phyloP scores from a whole-genome alignment of 1,140 invertebrate species.

The Drosophila sp. region DNA sequence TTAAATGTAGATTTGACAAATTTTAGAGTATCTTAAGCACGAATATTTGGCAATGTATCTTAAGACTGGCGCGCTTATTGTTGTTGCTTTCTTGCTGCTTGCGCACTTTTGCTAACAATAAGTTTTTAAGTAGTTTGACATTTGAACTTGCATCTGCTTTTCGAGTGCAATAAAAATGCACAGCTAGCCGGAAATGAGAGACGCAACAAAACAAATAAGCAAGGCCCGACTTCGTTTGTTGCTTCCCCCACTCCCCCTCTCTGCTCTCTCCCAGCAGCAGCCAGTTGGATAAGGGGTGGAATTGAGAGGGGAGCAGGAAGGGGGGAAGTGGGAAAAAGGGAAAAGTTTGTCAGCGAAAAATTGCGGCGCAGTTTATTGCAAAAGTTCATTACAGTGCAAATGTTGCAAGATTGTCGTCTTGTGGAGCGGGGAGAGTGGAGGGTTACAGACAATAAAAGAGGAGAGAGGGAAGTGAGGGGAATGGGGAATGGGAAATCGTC shows the following conservation, averaged over 20 bases:
- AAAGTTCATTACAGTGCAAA: constrained; percentile 83
- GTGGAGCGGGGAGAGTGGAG: neutral
- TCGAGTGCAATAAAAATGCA: constrained; percentile 79
- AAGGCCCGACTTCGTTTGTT: constrained; percentile 20
- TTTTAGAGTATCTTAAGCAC: constrained; percentile 10
- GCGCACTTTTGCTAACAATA: constrained; percentile 79
- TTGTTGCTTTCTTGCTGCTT: constrained; percentile 8
- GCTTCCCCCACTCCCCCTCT: neutral
- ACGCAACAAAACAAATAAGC: constrained; percentile 79
- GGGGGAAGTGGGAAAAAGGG: constrained; percentile 28
- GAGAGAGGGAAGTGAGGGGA: neutral
- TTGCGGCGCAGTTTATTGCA: constrained; percentile 82
- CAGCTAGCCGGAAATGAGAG: constrained; percentile 79
- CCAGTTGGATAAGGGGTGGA: neutral
- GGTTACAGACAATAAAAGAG: neutral
- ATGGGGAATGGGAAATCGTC: constrained; percentile 2
- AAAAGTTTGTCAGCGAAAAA: constrained; percentile 82
- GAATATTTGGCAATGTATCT: neutral
- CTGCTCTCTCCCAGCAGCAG: neutral
- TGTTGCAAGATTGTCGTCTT: constrained; percentile 60
- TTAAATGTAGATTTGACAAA: too few species aligned
- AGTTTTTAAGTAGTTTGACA: constrained; percentile 83
- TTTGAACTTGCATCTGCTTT: constrained; percentile 80
- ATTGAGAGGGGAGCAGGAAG: constrained; percentile 17
- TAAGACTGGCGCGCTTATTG: constrained; percentile 10